A percentile compares a stretch with the other conserved stretches of the same genome.
These are phyloP conservation scores for Brachyhypopomus occidentalis DNA, from an alignment of 2,113 vertebrate genomes.

Conservation along the genomic window DNA sequence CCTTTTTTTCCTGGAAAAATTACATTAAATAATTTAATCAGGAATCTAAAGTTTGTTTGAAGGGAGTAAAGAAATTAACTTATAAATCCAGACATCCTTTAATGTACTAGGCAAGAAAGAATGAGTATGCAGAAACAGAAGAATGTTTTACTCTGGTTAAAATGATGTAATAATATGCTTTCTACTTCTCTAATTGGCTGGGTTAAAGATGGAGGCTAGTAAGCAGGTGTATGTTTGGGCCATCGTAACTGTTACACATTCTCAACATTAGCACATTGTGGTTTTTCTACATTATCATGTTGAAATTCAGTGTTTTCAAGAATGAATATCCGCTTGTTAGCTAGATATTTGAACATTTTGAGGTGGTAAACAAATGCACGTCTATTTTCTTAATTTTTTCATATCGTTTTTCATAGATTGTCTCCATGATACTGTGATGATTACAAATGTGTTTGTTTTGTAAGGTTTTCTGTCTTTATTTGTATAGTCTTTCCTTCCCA, in stretches of 20 bases:
- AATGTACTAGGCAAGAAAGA: no score
- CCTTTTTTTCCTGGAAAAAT: not conserved
- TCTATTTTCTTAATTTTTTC: conserved; percentile 2
- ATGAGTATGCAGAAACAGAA: no score
- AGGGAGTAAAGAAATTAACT: not conserved
- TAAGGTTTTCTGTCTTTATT: conserved; percentile 33
- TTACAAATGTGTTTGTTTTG: conserved; percentile 42
- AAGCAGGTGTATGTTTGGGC: not conserved
- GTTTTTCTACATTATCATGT: not conserved
- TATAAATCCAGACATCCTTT: no score
- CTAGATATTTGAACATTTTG: not conserved
- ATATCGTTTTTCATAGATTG: conserved; percentile 27
- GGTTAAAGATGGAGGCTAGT: not conserved
- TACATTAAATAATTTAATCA: not conserved
- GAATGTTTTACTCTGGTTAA: no score
- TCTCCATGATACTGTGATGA: conserved; percentile 10
- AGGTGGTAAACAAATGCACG: no score
- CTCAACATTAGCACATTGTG: not conserved
- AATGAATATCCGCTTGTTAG: not conserved
- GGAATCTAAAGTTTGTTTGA: not conserved
- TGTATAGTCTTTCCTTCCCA: conserved; percentile 40
- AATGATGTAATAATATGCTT: no score
- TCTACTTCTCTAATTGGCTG: no score
- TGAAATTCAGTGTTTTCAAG: not conserved
- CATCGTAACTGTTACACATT: not conserved